Base-by-base conservation (phyloP, 2,113 vertebrate species). In the Eulemur rufifrons region DNA sequence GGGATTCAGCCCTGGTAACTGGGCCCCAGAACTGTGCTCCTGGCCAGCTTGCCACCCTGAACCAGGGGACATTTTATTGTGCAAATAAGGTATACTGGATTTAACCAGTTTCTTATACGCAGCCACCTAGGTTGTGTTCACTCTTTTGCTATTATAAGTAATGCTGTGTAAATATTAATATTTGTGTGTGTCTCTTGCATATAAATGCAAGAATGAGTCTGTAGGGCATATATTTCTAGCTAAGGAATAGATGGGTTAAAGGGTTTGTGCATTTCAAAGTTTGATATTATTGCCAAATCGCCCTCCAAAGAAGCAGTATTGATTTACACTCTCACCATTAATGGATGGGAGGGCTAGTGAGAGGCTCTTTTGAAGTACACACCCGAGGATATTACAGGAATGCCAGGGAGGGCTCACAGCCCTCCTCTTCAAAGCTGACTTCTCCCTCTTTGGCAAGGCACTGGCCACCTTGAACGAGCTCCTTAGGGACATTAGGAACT, bases 381-480 rank as follows among this genome's bases (percentile, higher is more conserved):
- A 15, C 34, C 21, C 0, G 9, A 68, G 89, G 34, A 54, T n/a
- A 14, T 66, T 21, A 25, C 0, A 32, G 64, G 39, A 86, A 45
- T 2, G 0, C 34, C 37, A 27, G 63, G 27, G 27, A 69, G 50
- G 29, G 17, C 84, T 14, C 20, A 0, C 21, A 2, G 45, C 82
- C 20, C 50, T 64, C 20, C 37, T 11, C 68, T 5, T 1, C 7
- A 42, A 86, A 78, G 47, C 92, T 12, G 52, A n/a, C 17, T 27
- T 42, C 34, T 45, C n/a, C 0, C 0, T 0, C 25, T 45, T 64
- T 0, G 2, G 29, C 4, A 17, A 18, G 0, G 6, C 18, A 0
- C 54, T 4, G 18, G 71, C 37, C 47, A 4, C 47, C 23, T 39
- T 11, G 4, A 27, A 34, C 1, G 17, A 84, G 86, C 80, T 50